Base-by-base conservation (phyloP, 2,113 vertebrate genomes). In the Sturnira hondurensis region DNA sequence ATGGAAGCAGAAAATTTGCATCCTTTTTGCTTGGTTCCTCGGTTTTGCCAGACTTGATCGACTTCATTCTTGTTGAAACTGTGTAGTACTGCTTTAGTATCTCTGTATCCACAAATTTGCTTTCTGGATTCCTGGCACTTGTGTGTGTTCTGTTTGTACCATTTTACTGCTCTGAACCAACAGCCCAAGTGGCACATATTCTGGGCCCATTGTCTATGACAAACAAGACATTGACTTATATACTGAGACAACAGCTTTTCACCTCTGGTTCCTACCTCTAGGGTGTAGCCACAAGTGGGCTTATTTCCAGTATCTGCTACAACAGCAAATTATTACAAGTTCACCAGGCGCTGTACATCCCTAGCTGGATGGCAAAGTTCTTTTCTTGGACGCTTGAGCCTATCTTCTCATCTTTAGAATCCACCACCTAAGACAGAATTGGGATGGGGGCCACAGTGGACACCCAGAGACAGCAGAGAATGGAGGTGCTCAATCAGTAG, bases 381-480 rank as follows among this genome's bases (percentile, higher is more conserved):
- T 99, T 98, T 95, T 99, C 98, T 38, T 98, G 97, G 95, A 97
- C 98, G 36, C 97, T 99, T 70, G 99, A 99, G 95, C 99, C 99
- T 14, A 54, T 99, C 96, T 99, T 99, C 97, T 99, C 99, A 10
- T 99, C 99, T 63, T 97, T 98, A 38, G 99, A 99, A 43, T 99
- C 99, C 36, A 97, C 93, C 2, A 98, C 81, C 9, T 99, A 99
- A 96, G 98, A 98, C 10, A 98, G 98, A 61, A 89, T 99, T 74
- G 99, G 99, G 73, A 99, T 99, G 99, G 99, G 99, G 31, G 99
- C 99, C 93, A 99, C 99, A 2, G 98, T 99, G 68, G 99, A 99
- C 97, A 99, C 99, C 97, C 99, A 99, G 98, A 98, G 99, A 91
- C 99, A 99, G 94, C 99, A 99, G 94, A 98, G 99, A 80, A 99